phyloP scores from a whole-genome alignment of 2,888 invertebrate genomes.

The Zygothrica quintamaculata region DNA sequence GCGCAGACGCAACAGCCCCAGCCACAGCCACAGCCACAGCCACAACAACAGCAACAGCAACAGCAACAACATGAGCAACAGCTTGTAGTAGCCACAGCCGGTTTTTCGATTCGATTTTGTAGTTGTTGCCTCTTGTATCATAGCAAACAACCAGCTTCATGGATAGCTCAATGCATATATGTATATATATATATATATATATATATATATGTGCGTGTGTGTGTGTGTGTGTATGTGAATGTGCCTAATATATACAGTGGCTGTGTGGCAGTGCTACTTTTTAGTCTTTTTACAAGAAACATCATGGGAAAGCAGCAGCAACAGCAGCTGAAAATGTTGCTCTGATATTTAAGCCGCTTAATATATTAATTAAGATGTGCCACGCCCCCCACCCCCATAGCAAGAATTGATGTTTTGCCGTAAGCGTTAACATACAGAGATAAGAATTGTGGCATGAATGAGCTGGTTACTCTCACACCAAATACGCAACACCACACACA shows the following conservation, averaged over 20 bases:
- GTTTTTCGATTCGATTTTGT: conserved; percentile 49
- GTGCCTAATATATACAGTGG: conserved; percentile 48
- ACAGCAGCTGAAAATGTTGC: conserved; percentile 25
- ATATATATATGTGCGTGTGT: conserved; percentile 14
- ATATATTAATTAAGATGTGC: conserved; percentile 74
- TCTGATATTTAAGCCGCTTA: conserved; percentile 49
- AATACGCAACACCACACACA: conserved; percentile 34
- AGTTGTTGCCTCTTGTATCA: conserved; percentile 47
- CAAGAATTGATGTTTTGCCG: neutral
- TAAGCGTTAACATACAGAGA: conserved; percentile 25
- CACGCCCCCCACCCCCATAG: conserved; percentile 2
- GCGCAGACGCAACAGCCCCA: conserved; percentile 63
- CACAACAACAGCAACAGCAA: no score
- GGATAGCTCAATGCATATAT: conserved; percentile 1
- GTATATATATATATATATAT: conserved; percentile 2
- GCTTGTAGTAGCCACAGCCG: conserved; percentile 35
- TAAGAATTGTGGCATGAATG: conserved; percentile 30
- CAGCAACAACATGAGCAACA: no score
- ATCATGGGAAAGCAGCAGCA: no score
- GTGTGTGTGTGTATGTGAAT: conserved; percentile 19
- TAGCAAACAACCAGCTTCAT: conserved; percentile 37
- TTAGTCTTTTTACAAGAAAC: conserved; percentile 35
- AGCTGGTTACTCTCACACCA: neutral
- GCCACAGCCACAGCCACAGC: no score
- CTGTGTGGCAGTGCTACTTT: conserved; percentile 35